Evolutionary conservation across 1,140 invertebrate genomes (phyloP).

Genomic region (Conus betulinus): DNA sequence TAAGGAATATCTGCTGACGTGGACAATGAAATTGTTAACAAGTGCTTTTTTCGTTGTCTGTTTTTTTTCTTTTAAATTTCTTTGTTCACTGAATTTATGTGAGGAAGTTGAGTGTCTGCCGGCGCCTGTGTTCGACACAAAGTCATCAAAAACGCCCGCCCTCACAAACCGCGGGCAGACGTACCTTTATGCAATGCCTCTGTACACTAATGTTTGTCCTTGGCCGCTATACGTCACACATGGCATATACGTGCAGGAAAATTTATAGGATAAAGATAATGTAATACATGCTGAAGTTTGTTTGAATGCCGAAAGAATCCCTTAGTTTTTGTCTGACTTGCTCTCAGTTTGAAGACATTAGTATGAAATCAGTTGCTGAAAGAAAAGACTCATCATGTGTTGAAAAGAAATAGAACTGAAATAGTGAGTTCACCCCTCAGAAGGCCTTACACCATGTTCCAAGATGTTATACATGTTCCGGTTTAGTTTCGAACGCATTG

Average conservation of each 20-base stretch:
- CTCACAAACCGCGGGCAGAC: background rate
- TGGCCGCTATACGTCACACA: slow-evolving; percentile 32
- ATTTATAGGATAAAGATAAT: background rate
- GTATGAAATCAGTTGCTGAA: no score
- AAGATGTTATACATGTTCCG: slow-evolving; percentile 34
- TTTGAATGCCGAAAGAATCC: no score
- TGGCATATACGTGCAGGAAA: slow-evolving; percentile 34
- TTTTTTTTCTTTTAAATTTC: background rate
- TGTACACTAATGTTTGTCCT: slow-evolving; percentile 1
- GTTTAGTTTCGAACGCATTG: slow-evolving; percentile 42
- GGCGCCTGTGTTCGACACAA: no score
- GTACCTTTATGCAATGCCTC: background rate
- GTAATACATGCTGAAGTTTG: no score
- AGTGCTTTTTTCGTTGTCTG: background rate
- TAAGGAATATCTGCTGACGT: no score
- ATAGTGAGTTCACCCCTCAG: background rate
- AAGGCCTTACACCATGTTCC: background rate
- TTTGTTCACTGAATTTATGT: background rate
- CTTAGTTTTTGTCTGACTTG: no score
- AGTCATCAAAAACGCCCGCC: no score
- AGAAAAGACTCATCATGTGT: background rate
- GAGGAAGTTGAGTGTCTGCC: background rate
- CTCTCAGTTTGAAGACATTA: no score
- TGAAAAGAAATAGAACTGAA: slow-evolving; percentile 7
- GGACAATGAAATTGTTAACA: no score